Evolutionary conservation across 1,140 invertebrate species (phyloP), one percentile per base, ranked within the genome.

Genomic region (Rhagoletis zephyria): DNA sequence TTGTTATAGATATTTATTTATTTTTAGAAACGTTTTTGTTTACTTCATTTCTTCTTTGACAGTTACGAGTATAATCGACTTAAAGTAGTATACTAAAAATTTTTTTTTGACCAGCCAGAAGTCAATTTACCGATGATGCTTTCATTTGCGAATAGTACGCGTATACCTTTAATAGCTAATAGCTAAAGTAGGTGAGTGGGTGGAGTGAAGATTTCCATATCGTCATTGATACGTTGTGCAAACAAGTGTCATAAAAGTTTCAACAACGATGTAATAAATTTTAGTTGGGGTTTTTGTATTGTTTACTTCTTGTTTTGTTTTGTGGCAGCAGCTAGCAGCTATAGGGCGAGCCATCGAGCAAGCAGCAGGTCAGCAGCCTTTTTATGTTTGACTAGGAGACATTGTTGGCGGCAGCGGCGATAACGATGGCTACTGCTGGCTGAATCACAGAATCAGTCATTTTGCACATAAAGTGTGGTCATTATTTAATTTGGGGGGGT

Each of bases 241-340:
- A 81, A 81, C 48, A 81, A 81, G 74, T 81, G 74, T 81, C 74
- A 81, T 81, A 81, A 81, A 81, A 81, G 48, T 81, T 51, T 81
- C 74, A 48, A 81, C 74, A 81, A 59, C 74, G 19, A 30, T 81
- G 74, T 56, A 81, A 81, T 81, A 81, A 81, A 81, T 81, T 81
- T 56, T 42, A 51, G n/a, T 81, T 81, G 45, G 45, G 19, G 6
- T 56, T 67, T 19, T 19, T 67, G 30, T 6, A 6, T 67, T 67
- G 30, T 67, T 67, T 64, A 5, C 16, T 77, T 45, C 65, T 67
- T 67, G 6, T 60, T 60, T 67, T 67, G 42, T 67, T 67, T 67
- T 16, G 30, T 10, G 9, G n/a, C n/a, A n/a, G n/a, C n/a, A n/a
- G n/a, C n/a, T 30, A 30, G 30, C 30, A 30, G 30, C 30, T 30